Evolutionary conservation across 2,888 invertebrate genomes (phyloP).

Genomic region (Germaria angustata): DNA sequence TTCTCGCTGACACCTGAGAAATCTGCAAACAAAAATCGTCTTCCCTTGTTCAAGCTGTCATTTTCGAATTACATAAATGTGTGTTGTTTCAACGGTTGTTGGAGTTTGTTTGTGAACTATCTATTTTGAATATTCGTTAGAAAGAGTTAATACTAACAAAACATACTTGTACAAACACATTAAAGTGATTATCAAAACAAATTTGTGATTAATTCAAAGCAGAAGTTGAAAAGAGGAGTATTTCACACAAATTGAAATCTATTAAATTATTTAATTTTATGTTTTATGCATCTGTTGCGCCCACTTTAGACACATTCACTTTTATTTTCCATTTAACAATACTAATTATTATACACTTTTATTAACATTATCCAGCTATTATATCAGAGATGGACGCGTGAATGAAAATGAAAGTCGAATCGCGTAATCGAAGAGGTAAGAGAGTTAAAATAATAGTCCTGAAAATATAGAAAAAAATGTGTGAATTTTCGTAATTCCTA

Average conservation of each 20-base stretch:
- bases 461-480: no score
- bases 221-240: slow-evolving; percentile 16
- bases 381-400: neutral
- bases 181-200: neutral
- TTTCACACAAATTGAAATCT: slow-evolving; percentile 14
- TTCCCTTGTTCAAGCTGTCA: neutral
- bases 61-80: neutral
- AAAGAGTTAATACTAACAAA: neutral
- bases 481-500: no score
- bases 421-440: no score
- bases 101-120: neutral
- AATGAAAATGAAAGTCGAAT: neutral
- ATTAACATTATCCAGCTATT: neutral
- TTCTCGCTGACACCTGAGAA: neutral
- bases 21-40: neutral
- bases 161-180: neutral
- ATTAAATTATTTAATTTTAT: slow-evolving; percentile 30
- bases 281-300: slow-evolving; percentile 18
- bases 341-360: neutral
- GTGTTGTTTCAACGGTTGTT: neutral
- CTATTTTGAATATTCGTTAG: neutral
- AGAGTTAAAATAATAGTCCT: no score
- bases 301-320: slow-evolving; percentile 21
- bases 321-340: neutral
- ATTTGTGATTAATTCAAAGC: neutral